Percentiles rank a stretch among this genome's conserved stretches.
phyloP scores from a whole-genome alignment of 2,888 invertebrate genomes.

The Lingula anatina region DNA sequence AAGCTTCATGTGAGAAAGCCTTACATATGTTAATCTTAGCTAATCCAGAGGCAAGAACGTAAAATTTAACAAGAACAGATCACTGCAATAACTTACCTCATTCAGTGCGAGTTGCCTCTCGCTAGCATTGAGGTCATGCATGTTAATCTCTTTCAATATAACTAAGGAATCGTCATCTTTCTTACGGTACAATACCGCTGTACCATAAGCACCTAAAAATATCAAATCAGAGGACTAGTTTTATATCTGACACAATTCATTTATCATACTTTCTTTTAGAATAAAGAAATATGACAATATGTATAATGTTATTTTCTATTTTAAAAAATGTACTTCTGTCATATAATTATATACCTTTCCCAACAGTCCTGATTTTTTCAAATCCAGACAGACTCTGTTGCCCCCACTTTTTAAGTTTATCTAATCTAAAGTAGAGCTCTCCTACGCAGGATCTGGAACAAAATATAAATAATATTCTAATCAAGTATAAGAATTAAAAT shows the following conservation, averaged over 20 bases:
- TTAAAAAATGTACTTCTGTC: too few species aligned
- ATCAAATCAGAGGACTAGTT: too few species aligned
- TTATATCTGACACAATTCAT: too few species aligned
- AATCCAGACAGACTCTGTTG: conserved; percentile 52
- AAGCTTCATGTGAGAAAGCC: too few species aligned
- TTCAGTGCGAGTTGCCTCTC: conserved; percentile 67
- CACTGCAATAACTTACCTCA: conserved; percentile 55
- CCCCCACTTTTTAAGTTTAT: conserved; percentile 39
- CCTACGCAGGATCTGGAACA: too few species aligned
- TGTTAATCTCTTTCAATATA: conserved; percentile 71
- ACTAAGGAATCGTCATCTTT: conserved; percentile 63
- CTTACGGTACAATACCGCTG: conserved; percentile 64
- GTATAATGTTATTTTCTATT: too few species aligned
- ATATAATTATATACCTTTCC: conserved; percentile 57
- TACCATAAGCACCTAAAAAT: conserved; percentile 63
- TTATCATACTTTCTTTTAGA: too few species aligned
- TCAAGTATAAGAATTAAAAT: conserved; percentile 9
- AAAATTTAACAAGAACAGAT: too few species aligned
- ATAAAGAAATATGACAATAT: too few species aligned
- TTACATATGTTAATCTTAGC: too few species aligned
- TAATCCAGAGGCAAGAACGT: too few species aligned
- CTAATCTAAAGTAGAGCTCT: conserved; percentile 45
- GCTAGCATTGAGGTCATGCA: conserved; percentile 63
- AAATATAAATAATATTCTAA: too few species aligned
- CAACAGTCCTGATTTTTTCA: conserved; percentile 62